Conservation (phyloP, 2,888 invertebrate genomes). For the Xanthorhoe designata region DNA sequence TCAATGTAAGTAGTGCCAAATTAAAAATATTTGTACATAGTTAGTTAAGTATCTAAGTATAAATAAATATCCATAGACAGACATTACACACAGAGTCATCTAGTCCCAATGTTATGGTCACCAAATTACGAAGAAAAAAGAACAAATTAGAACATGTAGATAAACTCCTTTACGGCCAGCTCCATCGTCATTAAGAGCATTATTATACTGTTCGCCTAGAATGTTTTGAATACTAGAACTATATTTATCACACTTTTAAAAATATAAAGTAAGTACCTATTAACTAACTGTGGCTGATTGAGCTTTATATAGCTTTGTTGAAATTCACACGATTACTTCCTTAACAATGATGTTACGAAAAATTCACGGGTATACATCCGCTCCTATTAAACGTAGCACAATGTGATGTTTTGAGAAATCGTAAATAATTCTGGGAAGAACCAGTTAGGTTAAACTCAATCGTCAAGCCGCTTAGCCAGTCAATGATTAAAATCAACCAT, state of each 20-base stretch:
- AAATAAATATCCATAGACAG: no score
- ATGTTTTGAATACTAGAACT: no score
- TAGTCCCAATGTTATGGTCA: no score
- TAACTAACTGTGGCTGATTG: constrained; percentile 17
- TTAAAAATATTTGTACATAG: no score
- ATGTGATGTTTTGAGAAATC: constrained; percentile 70
- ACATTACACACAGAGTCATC: not conserved
- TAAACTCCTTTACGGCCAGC: no score
- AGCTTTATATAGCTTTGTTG: constrained; percentile 47
- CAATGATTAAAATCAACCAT: constrained; percentile 10
- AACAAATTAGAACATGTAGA: no score
- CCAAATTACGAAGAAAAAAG: no score
- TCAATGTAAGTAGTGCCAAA: no score
- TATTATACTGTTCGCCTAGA: no score
- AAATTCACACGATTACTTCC: constrained; percentile 81
- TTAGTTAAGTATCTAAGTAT: no score
- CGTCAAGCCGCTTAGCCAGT: constrained; percentile 14
- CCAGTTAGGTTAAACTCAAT: constrained; percentile 33
- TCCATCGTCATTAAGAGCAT: no score
- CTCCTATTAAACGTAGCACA: constrained; percentile 67
- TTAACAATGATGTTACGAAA: constrained; percentile 79
- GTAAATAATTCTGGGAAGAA: constrained; percentile 65
- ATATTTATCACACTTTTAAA: not conserved
- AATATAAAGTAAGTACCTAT: not conserved
- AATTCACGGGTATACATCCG: constrained; percentile 72